Conservation (phyloP, 2,888 invertebrate species). For the Lepidochitona cinerea region DNA sequence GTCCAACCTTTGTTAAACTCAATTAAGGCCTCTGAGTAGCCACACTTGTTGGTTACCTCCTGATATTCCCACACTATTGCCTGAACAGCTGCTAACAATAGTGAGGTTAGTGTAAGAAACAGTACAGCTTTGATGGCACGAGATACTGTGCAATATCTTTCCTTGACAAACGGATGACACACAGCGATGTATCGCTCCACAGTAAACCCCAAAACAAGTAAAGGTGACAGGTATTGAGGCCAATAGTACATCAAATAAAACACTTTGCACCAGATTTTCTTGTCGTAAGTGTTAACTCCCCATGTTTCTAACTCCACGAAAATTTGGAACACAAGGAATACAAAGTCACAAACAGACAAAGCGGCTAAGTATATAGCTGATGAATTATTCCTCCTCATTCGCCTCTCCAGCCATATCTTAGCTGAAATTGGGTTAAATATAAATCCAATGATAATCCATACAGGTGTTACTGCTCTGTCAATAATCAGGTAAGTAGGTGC, state of each 20-base stretch:
- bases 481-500: slow-evolving; percentile 55
- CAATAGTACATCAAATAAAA: slow-evolving; percentile 59
- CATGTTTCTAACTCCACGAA: slow-evolving; percentile 64
- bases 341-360: slow-evolving; percentile 62
- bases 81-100: slow-evolving; percentile 55
- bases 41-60: slow-evolving; percentile 41
- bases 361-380: slow-evolving; percentile 68
- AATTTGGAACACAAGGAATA: slow-evolving; percentile 62
- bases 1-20: slow-evolving; percentile 55
- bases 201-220: slow-evolving; percentile 68
- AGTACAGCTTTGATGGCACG: slow-evolving; percentile 56
- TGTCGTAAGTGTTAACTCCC: slow-evolving; percentile 54
- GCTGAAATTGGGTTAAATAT: slow-evolving; percentile 65
- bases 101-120: slow-evolving; percentile 42
- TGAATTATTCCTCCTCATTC: slow-evolving; percentile 64
- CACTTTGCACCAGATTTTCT: slow-evolving; percentile 56
- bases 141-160: slow-evolving; percentile 61
- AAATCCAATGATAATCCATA: slow-evolving; percentile 66
- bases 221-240: slow-evolving; percentile 65
- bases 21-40: slow-evolving; percentile 34
- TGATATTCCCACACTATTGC: slow-evolving; percentile 66
- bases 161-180: slow-evolving; percentile 63
- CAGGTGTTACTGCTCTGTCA: slow-evolving; percentile 62
- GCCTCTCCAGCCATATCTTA: slow-evolving; percentile 62
- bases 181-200: slow-evolving; percentile 68